These are phyloP conservation scores for Stenichneumon culpator DNA, from an alignment of 2,888 invertebrate species.

Conservation along the genomic window DNA sequence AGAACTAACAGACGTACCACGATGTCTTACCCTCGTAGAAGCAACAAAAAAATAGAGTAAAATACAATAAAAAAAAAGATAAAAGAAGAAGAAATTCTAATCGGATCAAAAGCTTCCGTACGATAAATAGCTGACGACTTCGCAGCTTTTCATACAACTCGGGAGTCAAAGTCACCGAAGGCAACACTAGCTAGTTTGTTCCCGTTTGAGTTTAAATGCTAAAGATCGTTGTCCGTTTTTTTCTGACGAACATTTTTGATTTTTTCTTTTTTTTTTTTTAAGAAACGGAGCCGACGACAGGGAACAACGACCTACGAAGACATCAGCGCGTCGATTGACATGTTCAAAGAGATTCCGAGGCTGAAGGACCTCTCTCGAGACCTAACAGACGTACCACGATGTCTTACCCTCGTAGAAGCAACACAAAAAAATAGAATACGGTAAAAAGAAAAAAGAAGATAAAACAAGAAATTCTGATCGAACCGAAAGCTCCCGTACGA, in stretches of 20 bases:
- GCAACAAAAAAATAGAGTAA: background rate
- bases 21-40: background rate
- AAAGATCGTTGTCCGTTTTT: too few relatives aligned
- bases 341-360: slow-evolving; percentile 71
- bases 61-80: too few relatives aligned
- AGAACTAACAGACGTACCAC: slow-evolving; percentile 23
- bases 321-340: slow-evolving; percentile 53
- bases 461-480: background rate
- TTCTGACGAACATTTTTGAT: too few relatives aligned
- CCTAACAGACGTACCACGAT: slow-evolving; percentile 18
- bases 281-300: too few relatives aligned
- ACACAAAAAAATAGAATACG: background rate
- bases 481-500: background rate
- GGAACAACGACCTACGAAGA: too few relatives aligned
- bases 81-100: too few relatives aligned
- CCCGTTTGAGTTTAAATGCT: background rate
- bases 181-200: background rate
- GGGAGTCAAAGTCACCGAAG: background rate
- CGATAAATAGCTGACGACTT: background rate
- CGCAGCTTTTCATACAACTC: background rate
- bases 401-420: background rate
- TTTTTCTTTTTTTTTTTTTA: too few relatives aligned
- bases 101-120: background rate
- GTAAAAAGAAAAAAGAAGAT: background rate
- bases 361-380: slow-evolving; percentile 53